phyloP scores from a whole-genome alignment of 2,888 invertebrate species.

The Eristalis intricaria region DNA sequence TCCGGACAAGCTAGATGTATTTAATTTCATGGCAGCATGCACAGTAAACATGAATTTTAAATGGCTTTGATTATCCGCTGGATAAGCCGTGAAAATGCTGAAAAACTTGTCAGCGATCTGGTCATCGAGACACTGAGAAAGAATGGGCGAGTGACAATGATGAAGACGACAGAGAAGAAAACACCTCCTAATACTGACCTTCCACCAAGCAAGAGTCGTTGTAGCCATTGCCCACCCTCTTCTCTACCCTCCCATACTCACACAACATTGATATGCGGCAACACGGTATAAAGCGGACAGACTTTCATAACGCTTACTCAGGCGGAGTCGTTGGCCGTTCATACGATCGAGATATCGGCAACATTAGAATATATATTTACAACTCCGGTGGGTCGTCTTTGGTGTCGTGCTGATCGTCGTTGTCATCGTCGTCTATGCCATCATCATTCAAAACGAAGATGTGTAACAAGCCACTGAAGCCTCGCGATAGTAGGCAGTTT shows the following conservation, averaged over 20 bases:
- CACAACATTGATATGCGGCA: conserved; percentile 24
- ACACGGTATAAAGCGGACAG: conserved; percentile 37
- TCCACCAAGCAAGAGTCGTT: conserved; percentile 61
- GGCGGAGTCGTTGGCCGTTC: conserved; percentile 62
- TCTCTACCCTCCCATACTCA: neutral
- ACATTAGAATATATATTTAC: conserved; percentile 61
- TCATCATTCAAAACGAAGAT: conserved; percentile 15
- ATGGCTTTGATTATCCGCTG: conserved; percentile 22
- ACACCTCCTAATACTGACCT: conserved; percentile 63
- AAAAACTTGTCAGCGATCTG: conserved; percentile 9
- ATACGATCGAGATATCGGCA: conserved; percentile 17
- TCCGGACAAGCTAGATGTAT: neutral
- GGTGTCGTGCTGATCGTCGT: neutral
- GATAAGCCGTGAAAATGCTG: conserved; percentile 38
- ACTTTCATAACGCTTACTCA: conserved; percentile 54
- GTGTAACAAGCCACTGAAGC: conserved; percentile 38
- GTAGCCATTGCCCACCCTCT: conserved; percentile 35
- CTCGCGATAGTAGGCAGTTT: neutral
- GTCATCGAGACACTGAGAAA: neutral
- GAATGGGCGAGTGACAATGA: neutral
- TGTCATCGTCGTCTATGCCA: neutral
- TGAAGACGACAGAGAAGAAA: neutral
- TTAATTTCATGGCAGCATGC: neutral
- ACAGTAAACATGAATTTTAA: conserved; percentile 31
- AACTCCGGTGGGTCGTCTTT: conserved; percentile 22